Base-by-base conservation (phyloP, 2,888 invertebrate genomes). In the Cerastis leucographa region DNA sequence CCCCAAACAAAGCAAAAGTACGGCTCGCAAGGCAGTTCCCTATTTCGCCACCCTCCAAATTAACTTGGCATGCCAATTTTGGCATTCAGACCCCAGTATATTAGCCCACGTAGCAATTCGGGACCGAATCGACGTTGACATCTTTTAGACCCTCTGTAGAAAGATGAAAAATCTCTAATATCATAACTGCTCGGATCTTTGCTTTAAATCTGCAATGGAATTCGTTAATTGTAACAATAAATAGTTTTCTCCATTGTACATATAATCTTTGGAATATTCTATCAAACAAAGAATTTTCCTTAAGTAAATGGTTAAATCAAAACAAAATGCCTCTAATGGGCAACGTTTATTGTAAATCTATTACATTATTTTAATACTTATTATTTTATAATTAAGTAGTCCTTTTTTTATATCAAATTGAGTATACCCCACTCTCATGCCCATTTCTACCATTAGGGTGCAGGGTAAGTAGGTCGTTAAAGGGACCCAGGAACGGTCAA, bases 61-160 rank as follows among this genome's bases (percentile, higher is more conserved):
- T 51, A 49, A 66, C 44, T 66, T 72, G 35, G 29, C 25, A 65
- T 29, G 8, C 59, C 51, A 51, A 22, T 56, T 56, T 56, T 56
- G 25, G 54, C 2, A 65, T 51, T 17, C 11, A 42, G 56, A 42
- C 35, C 7, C 29, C 12, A 35, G 14, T 22, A 17, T 17, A n/a
- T 44, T 19, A 22, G n/a, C 12, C 6, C 11, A n/a, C 35, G 19
- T 17, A 61, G 17, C 9, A 54, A 17, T 54, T 25, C 25, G 2
- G 12, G 22, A 17, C 17, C 3, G n/a, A 35, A 25, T 35, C n/a
- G 17, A 22, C 3, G 1, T 5, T 11, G 40, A 14, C 3, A 40
- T 29, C 42, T 35, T 29, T n/a, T 8, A 29, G 14, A 11, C 11
- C 17, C 8, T 44, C n/a, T 8, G 1, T 42, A 71, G 1, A 3